Evolutionary conservation across 2,797 vertebrate species (phyloP), one percentile per base, ranked within the genome.

Genomic region (Acomys russatus): DNA sequence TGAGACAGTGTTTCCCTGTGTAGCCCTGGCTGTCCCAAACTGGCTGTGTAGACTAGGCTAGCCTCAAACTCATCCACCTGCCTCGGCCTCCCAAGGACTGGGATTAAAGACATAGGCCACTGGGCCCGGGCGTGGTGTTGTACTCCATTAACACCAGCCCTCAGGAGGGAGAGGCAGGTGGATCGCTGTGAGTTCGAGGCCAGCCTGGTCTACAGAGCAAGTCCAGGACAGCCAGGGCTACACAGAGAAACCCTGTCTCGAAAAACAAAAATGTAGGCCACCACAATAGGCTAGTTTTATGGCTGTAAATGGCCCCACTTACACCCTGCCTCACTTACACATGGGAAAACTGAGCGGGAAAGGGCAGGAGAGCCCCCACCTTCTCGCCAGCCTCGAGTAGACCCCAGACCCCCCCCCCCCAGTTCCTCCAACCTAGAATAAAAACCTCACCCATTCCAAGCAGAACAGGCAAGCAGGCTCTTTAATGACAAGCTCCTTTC

Each of bases 401-500:
- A 88, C 33, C 66, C 64, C 30, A 77, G 59, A 9, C 9, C 54
- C 9, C 54, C 54, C 54, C 54, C 54, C 54, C 54, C 11, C 14
- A 28, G 22, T 23, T 44, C 56, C n/a, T 61, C 33, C 30, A 18
- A 9, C 6, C 28, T 3, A 18, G 74, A 54, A 35, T 76, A 79
- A 92, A 17, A 74, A 63, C 15, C 74, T 49, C 25, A 68, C 14
- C 10, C 79, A 18, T 8, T 51, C 8, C 0, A 7, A 23, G 25
- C 4, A 9, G 3, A 38, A 5, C 54, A 35, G 51, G 38, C 74
- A 64, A 12, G 35, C 5, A 74, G 44, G 38, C 61, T 23, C 1
- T 90, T 92, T 95, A 98, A 97, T 98, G 77, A 78, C 25, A 0
- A 0, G 9, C 6, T 59, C 61, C 20, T 17, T 68, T 73, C 11